phyloP scores from a whole-genome alignment of 2,888 invertebrate genomes.

The Sipunculus nudus region DNA sequence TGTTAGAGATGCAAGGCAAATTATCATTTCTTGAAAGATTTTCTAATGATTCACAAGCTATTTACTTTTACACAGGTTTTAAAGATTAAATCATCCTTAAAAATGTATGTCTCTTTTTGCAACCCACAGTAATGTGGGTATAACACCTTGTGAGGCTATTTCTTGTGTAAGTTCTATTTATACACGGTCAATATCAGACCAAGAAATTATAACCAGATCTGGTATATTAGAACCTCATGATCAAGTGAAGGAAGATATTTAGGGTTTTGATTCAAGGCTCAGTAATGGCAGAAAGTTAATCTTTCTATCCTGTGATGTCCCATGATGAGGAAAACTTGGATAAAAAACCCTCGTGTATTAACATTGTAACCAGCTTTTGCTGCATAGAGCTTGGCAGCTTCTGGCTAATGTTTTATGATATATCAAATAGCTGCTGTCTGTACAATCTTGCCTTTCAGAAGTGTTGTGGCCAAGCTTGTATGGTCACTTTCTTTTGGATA shows the following conservation, averaged over 20 bases:
- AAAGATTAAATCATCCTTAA: no score
- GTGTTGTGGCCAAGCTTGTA: neutral
- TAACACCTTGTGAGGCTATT: conserved; percentile 23
- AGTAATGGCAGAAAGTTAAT: neutral
- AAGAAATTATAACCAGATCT: conserved; percentile 10
- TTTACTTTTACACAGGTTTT: no score
- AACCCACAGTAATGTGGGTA: no score
- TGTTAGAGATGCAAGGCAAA: no score
- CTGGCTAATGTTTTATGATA: neutral
- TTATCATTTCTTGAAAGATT: no score
- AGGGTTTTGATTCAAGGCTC: conserved; percentile 4
- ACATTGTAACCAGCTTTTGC: neutral
- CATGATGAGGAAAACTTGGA: neutral
- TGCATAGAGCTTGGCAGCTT: neutral
- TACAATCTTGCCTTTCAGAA: neutral
- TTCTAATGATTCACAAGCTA: no score
- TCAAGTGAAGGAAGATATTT: neutral
- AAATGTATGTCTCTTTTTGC: no score
- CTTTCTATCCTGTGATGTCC: neutral
- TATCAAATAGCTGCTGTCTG: neutral
- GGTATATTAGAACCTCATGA: conserved; percentile 28
- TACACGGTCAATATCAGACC: conserved; percentile 26
- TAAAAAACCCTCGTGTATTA: neutral
- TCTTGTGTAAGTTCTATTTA: conserved; percentile 27
- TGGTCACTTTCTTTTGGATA: neutral